Evolutionary conservation across 2,888 invertebrate species (phyloP), one percentile per base, ranked within the genome.

Genomic region (Tipula lateralis): DNA sequence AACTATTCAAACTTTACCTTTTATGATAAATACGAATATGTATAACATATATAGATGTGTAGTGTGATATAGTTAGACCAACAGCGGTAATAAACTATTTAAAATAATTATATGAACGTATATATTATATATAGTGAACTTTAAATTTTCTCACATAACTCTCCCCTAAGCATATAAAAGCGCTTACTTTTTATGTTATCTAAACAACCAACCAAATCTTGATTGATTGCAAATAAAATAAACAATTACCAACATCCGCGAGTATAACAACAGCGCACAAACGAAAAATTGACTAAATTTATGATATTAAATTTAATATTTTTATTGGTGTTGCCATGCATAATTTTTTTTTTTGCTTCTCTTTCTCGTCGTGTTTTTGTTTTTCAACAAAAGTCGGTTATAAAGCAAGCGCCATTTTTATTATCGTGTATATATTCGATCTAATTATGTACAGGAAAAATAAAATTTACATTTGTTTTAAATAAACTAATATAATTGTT

Each of bases 141-240:
- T 19, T 66, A 24, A 24, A 66, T 66, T 24, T 66, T 66, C 66
- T 66, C 66, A 66, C 66, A 66, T 66, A 9, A 12, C 66, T 66
- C 16, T 66, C 66, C 66, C 66, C 66, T 66, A 66, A 24, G 24
- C 1, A 66, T 24, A 66, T n/a, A 24, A 66, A 19, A 24, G 66
- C 24, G 66, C 66, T 66, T 0, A 9, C 7, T 24, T 9, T 66
- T 66, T 24, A 19, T 9, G 12, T 44, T 44, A n/a, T 12, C 66
- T 24, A 66, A 66, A 66, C 66, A 66, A 66, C 66, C 66, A 66
- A 66, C 66, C 66, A 66, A 66, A 66, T 66, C 66, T 66, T 66
- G 66, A 66, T 66, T 24, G 66, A 66, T 66, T 66, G 66, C 66
- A 66, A 66, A 66, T 66, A 66, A 66, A 66, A 66, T 66, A 66